Base-by-base conservation (phyloP, 2,888 invertebrate genomes). In the Yponomeuta sedellus region DNA sequence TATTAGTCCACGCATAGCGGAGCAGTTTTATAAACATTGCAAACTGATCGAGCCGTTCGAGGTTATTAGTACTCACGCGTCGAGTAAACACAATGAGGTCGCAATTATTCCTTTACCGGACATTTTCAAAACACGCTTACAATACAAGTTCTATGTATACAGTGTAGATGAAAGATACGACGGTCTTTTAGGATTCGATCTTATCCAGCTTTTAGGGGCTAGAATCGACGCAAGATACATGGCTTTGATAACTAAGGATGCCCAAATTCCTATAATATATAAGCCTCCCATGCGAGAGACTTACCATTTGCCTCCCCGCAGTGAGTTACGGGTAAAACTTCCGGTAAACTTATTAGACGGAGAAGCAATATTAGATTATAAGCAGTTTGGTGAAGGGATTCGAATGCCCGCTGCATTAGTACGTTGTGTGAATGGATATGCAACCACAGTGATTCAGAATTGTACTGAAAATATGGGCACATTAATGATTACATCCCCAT, bases 21-120 rank as follows among this genome's bases (percentile, higher is more conserved):
- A 63, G 8, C 39, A 4, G n/a, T 63, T 40, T 20, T 63, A 8
- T 44, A 11, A 16, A 6, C 12, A 63, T 11, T 40, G 11, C n/a
- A 20, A 19, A 44, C n/a, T n/a, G 16, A 20, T 16, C 10, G 63
- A 63, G 19, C 10, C 11, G 22, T 63, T 63, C 19, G 40, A 63
- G 34, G 63, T 63, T 10, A 16, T 40, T 34, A 63, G 40, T 40
- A 63, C 63, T n/a, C 63, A 63, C 28, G 63, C 40, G 10, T n/a
- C 40, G 5, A 63, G 63, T n/a, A 40, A 39, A n/a, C 63, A 63
- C 20, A 6, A 63, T 44, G 40, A 20, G 22, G 40, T 63, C 10
- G 40, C 22, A n/a, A n/a, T 19, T 20, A 63, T 63, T 19, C 10
- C n/a, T 10, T 40, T 63, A 16, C 40, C 40, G 2, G 12, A 19